Evolutionary conservation across 1,140 invertebrate species (phyloP).

Genomic region (Anoplophora glabripennis): DNA sequence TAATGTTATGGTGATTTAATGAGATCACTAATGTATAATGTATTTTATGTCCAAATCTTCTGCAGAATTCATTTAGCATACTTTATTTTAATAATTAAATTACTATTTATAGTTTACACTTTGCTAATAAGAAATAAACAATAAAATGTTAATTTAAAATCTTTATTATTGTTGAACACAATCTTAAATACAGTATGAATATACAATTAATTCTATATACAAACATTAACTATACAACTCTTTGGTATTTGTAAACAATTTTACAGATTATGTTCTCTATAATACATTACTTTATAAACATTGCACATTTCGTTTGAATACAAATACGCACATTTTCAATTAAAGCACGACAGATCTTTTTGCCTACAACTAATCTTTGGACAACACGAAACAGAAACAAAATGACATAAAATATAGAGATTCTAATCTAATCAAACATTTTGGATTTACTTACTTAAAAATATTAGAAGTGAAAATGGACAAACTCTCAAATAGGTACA

Average conservation of each 20-base stretch:
- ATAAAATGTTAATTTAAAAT: no score
- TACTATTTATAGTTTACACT: no score
- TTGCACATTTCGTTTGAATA: slow-evolving; percentile 5
- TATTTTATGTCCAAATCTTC: no score
- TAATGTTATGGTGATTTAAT: no score
- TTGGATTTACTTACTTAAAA: no score
- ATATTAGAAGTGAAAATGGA: no score
- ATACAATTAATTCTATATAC: not conserved
- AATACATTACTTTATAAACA: slow-evolving; percentile 1
- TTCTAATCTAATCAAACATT: not conserved
- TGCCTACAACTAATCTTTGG: slow-evolving; percentile 8
- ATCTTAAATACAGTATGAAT: not conserved
- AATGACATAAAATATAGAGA: not conserved
- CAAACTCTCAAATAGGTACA: no score
- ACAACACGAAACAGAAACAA: not conserved
- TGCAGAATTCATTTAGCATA: no score
- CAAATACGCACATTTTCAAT: not conserved
- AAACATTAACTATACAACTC: not conserved
- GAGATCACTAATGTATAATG: no score
- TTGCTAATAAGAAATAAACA: no score
- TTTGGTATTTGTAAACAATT: slow-evolving; percentile 5
- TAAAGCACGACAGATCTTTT: not conserved
- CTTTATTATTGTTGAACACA: not conserved
- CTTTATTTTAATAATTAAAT: no score
- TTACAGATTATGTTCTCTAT: not conserved